Percentiles rank a stretch among this genome's conserved stretches.
phyloP scores from a whole-genome alignment of 1,140 invertebrate species.

The Ylistrum balloti region DNA sequence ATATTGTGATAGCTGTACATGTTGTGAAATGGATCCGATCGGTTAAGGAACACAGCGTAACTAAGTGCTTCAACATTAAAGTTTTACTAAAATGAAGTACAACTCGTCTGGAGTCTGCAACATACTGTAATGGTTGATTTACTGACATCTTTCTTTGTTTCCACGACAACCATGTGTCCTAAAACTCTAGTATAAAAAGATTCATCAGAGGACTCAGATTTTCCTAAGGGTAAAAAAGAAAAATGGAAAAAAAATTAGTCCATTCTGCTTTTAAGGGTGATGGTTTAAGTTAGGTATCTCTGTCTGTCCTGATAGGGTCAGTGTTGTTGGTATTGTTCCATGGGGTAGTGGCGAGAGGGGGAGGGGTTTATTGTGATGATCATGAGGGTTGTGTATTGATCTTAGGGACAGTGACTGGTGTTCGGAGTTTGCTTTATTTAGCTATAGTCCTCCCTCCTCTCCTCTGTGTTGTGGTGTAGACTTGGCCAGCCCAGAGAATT shows the following conservation, averaged over 20 bases:
- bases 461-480: conserved; percentile 37
- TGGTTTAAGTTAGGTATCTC: not conserved
- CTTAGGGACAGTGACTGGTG: conserved; percentile 25
- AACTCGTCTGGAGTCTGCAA: not conserved
- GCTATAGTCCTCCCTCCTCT: conserved; percentile 37
- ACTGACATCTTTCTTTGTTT: not conserved
- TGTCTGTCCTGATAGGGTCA: not conserved
- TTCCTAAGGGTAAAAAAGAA: not conserved
- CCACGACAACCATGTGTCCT: not conserved
- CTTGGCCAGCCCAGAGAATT: conserved; percentile 37
- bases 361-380: not conserved
- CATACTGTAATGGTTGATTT: not conserved
- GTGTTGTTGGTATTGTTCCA: not conserved
- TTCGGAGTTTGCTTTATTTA: conserved; percentile 8
- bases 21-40: too few relatives aligned
- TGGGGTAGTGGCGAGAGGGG: not conserved
- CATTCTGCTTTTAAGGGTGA: not conserved
- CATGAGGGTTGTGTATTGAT: not conserved
- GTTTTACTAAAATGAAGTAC: not conserved
- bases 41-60: not conserved
- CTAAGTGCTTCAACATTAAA: not conserved
- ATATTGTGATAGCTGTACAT: too few relatives aligned
- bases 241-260: not conserved
- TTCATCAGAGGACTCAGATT: not conserved
- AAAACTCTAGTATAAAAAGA: not conserved